Percentiles rank a stretch among this genome's conserved stretches.
phyloP scores from a whole-genome alignment of 2,797 vertebrate species.

The Rallus crepitans region DNA sequence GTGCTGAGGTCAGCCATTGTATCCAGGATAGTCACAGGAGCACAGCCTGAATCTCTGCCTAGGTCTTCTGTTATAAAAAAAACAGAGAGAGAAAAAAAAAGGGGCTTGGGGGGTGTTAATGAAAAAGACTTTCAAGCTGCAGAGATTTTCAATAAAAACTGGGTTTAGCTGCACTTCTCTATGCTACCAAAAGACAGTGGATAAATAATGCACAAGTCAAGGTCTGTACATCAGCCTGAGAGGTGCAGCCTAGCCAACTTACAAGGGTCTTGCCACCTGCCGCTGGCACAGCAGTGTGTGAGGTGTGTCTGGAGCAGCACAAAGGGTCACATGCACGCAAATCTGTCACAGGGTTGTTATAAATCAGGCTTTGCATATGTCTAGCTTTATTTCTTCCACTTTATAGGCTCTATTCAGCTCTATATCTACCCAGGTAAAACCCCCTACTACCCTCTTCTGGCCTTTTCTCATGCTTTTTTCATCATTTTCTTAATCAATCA shows the following conservation, averaged over 20 bases:
- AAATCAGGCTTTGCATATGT: not conserved
- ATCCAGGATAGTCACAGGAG: not conserved
- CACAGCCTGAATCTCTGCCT: not conserved
- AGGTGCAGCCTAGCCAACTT: not conserved
- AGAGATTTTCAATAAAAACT: not conserved
- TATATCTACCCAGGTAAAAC: not conserved
- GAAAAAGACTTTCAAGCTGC: not conserved
- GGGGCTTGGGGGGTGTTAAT: not conserved
- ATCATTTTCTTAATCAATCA: not conserved
- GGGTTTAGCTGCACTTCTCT: not conserved
- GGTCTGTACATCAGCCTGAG: not conserved
- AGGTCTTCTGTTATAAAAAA: not conserved
- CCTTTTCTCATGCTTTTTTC: not conserved
- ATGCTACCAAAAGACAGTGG: not conserved
- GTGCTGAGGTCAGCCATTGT: not conserved
- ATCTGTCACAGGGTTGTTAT: not conserved
- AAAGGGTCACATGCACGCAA: not conserved
- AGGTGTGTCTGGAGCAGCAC: not conserved
- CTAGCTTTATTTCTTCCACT: not conserved
- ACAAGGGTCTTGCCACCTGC: not conserved
- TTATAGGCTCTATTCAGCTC: not conserved
- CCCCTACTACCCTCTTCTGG: not conserved
- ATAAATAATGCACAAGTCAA: not conserved
- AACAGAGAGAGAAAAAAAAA: not conserved
- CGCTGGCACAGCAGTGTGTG: not conserved